A percentile compares a stretch with the other conserved stretches of the same genome.
These are phyloP conservation scores for Eupithecia dodoneata DNA, from an alignment of 2,888 invertebrate genomes.

Conservation along the genomic window DNA sequence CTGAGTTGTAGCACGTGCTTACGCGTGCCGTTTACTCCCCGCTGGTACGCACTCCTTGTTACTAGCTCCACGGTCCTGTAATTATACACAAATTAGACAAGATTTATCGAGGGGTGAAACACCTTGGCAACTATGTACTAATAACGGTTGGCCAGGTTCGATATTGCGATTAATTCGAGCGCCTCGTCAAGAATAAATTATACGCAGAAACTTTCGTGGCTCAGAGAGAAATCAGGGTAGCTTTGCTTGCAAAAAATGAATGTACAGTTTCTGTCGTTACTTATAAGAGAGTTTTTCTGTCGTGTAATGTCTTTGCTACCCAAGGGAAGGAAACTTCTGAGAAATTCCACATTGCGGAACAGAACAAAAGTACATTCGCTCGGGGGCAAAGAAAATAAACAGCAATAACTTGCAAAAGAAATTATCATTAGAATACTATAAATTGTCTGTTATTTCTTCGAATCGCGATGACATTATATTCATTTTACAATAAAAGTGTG, in stretches of 20 bases:
- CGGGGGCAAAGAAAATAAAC: constrained; percentile 1
- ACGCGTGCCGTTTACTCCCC: constrained; percentile 81
- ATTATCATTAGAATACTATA: constrained; percentile 7
- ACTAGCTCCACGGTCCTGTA: constrained; percentile 82
- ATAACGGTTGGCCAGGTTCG: constrained; percentile 79
- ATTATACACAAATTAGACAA: constrained; percentile 85
- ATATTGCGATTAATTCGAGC: constrained; percentile 80
- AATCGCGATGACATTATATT: not conserved
- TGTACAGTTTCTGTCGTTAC: not conserved
- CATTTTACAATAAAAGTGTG: constrained; percentile 5
- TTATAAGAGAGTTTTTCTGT: constrained; percentile 15
- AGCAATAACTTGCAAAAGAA: constrained; percentile 3
- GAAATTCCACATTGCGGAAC: not conserved
- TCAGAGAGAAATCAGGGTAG: constrained; percentile 25
- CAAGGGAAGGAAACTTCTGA: constrained; percentile 7
- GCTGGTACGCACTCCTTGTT: constrained; percentile 83
- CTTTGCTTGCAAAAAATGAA: constrained; percentile 18
- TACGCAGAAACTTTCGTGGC: constrained; percentile 38
- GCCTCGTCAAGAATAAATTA: constrained; percentile 59
- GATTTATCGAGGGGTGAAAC: constrained; percentile 84
- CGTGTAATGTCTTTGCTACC: constrained; percentile 11
- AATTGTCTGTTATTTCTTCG: constrained; percentile 4
- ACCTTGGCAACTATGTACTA: constrained; percentile 84
- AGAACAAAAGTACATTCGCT: not conserved
- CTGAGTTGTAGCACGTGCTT: constrained; percentile 69